Conservation (phyloP, 2,888 invertebrate genomes). For the Harpagoxenus sublaevis region DNA sequence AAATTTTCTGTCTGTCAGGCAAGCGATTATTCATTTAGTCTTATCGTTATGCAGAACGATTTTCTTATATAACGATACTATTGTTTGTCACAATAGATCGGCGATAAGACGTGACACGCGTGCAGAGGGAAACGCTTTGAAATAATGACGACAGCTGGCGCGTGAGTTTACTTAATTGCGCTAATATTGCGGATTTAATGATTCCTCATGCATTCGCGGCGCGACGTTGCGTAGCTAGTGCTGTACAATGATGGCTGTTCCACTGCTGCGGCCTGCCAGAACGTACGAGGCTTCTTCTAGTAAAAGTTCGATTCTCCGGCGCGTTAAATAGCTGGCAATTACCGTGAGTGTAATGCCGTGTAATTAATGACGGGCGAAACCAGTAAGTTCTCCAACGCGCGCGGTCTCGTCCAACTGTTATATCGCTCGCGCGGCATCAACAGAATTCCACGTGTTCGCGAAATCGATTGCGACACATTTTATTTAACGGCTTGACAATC, state of each 20-base stretch:
- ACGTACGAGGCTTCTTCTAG: constrained; percentile 16
- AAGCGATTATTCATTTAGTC: not conserved
- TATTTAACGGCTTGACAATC: not conserved
- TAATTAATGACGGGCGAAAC: constrained; percentile 68
- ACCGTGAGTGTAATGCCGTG: constrained; percentile 55
- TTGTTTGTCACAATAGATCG: not conserved
- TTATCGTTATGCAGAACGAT: not conserved
- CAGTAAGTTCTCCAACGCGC: constrained; percentile 28
- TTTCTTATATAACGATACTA: not conserved
- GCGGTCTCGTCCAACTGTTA: not conserved
- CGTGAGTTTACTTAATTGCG: constrained; percentile 15
- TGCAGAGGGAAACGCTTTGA: not conserved
- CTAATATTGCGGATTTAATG: not conserved
- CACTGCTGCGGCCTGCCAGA: not conserved
- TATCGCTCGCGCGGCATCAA: not conserved
- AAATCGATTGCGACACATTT: not conserved
- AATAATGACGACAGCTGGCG: constrained; percentile 26
- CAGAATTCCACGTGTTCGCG: not conserved
- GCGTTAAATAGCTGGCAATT: constrained; percentile 67
- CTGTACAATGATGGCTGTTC: constrained; percentile 33
- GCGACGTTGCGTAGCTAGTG: constrained; percentile 23
- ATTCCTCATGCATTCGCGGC: not conserved
- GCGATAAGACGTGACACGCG: not conserved
- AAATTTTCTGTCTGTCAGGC: not conserved
- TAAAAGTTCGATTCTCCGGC: constrained; percentile 53